These are phyloP conservation scores for Megalops atlanticus DNA, from an alignment of 2,113 vertebrate genomes.

Conservation along the genomic window DNA sequence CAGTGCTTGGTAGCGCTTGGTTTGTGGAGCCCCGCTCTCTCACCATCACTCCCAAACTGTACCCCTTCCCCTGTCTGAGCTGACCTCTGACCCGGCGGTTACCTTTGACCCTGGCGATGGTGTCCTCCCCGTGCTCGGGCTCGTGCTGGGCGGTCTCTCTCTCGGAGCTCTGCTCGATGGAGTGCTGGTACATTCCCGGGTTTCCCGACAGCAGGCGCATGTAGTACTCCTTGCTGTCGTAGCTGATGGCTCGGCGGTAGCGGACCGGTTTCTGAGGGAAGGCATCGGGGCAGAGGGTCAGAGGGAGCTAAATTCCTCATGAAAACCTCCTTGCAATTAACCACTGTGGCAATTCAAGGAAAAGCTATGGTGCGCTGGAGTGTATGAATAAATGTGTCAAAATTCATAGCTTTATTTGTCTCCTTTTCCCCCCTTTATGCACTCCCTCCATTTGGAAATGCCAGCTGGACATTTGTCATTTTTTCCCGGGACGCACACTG, in stretches of 20 bases:
- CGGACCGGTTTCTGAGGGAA: conserved; percentile 84
- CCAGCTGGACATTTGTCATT: too few species aligned
- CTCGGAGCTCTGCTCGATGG: conserved; percentile 86
- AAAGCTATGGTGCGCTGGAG: too few species aligned
- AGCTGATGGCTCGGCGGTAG: conserved; percentile 91
- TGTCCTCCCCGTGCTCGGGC: conserved; percentile 92
- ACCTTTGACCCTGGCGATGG: conserved; percentile 96
- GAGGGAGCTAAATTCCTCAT: too few species aligned
- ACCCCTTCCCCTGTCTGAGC: background rate
- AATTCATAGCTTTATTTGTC: too few species aligned
- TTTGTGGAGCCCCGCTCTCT: background rate
- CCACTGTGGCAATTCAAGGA: too few species aligned
- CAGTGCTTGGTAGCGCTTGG: background rate
- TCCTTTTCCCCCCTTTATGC: too few species aligned
- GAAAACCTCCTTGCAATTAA: too few species aligned
- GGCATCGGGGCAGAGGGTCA: background rate
- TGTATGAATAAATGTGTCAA: too few species aligned
- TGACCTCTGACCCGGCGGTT: background rate
- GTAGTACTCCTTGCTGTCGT: conserved; percentile 97
- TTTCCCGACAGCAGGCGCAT: conserved; percentile 89
- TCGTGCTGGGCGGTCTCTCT: conserved; percentile 87
- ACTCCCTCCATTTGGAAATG: too few species aligned
- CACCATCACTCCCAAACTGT: too few species aligned
- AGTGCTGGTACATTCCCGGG: conserved; percentile 86
- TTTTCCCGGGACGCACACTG: too few species aligned